Evolutionary conservation across 2,797 vertebrate genomes (phyloP).

Genomic region (Schizopygopsis pylzovi): DNA sequence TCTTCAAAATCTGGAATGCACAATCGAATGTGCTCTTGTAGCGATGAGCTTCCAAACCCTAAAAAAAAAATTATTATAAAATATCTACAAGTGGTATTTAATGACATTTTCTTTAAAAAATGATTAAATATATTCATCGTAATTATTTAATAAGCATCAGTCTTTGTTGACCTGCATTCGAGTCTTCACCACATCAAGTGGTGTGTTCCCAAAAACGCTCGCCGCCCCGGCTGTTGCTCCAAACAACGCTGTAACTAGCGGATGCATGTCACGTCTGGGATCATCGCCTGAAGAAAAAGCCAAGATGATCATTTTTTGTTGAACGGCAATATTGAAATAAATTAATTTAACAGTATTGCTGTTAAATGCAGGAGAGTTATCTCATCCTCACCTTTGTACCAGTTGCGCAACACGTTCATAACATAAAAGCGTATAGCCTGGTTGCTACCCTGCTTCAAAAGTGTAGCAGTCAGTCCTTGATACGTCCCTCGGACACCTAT

Average conservation of each 20-base stretch:
- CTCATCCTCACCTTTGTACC: slow-evolving; percentile 82
- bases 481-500: slow-evolving; percentile 83
- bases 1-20: slow-evolving; percentile 84
- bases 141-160: background rate
- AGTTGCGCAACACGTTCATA: slow-evolving; percentile 84
- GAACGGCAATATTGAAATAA: background rate
- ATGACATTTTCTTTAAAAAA: background rate
- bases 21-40: slow-evolving; percentile 86
- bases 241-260: slow-evolving; percentile 81
- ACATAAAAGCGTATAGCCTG: slow-evolving; percentile 87
- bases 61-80: background rate
- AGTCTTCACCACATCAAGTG: slow-evolving; percentile 86
- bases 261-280: slow-evolving; percentile 78
- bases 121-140: background rate
- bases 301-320: background rate
- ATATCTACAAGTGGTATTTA: background rate
- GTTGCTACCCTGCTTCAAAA: slow-evolving; percentile 85
- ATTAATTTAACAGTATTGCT: background rate
- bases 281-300: slow-evolving; percentile 75
- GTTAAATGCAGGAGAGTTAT: background rate
- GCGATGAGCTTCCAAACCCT: slow-evolving; percentile 84
- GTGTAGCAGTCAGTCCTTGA: slow-evolving; percentile 83
- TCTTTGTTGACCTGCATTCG: slow-evolving; percentile 82
- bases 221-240: slow-evolving; percentile 84
- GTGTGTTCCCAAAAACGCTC: slow-evolving; percentile 87